Evolutionary conservation across 2,888 invertebrate genomes (phyloP).

Genomic region (Osedax frankpressi): DNA sequence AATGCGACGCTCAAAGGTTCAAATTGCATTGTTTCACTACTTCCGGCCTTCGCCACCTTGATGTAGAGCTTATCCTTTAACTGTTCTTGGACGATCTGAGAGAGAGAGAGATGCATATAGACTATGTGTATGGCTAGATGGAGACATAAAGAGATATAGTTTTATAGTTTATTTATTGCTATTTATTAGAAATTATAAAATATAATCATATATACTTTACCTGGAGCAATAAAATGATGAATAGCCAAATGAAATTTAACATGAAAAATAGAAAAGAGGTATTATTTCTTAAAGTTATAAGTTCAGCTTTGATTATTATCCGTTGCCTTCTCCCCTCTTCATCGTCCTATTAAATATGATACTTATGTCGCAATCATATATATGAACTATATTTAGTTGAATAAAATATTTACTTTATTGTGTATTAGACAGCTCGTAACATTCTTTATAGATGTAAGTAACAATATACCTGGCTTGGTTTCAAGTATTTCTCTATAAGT

Average conservation of each 20-base stretch:
- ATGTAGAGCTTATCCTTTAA: constrained; percentile 36
- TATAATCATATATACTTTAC: no score
- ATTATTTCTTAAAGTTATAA: constrained; percentile 37
- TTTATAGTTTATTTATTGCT: no score
- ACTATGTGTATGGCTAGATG: no score
- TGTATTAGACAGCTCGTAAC: no score
- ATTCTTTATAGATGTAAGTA: no score
- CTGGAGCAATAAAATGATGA: constrained; percentile 95
- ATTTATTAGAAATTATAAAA: no score
- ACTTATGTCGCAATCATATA: no score
- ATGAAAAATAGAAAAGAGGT: constrained; percentile 65
- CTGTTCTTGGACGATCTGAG: constrained; percentile 29
- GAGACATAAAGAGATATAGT: no score
- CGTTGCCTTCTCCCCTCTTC: constrained; percentile 66
- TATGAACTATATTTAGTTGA: no score
- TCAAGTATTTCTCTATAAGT: constrained; percentile 74
- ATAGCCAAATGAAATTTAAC: constrained; percentile 94
- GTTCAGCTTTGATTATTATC: constrained; percentile 32
- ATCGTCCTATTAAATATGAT: constrained; percentile 20
- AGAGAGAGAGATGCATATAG: no score
- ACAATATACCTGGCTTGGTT: constrained; percentile 58
- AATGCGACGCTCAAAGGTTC: constrained; percentile 68
- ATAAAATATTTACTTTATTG: no score
- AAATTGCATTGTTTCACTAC: constrained; percentile 31
- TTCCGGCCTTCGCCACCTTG: constrained; percentile 31